Conservation (phyloP, 2,888 invertebrate species). For the Galeopsomyia nigrocyanea region DNA sequence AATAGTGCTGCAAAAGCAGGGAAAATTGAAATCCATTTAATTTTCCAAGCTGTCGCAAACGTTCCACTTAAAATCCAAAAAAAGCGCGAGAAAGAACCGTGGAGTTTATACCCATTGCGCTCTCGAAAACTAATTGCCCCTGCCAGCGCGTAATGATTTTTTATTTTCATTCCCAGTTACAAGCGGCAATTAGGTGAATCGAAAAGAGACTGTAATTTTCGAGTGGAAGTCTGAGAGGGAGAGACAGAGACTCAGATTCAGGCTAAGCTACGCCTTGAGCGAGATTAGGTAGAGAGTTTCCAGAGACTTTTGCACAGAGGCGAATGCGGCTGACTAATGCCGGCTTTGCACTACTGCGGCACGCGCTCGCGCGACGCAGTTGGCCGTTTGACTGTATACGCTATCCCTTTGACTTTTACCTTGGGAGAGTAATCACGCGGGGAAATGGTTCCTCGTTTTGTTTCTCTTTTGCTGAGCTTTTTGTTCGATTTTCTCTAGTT, state of each 20-base stretch:
- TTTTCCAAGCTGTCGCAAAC: too few relatives aligned
- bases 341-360: constrained; percentile 9
- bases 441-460: too few relatives aligned
- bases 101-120: neutral
- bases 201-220: neutral
- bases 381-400: neutral
- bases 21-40: too few relatives aligned
- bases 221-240: neutral
- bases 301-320: neutral
- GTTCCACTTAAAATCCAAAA: too few relatives aligned
- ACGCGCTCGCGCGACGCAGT: neutral
- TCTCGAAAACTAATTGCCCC: neutral
- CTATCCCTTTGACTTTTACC: neutral
- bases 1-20: too few relatives aligned
- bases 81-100: too few relatives aligned
- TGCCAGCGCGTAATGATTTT: constrained; percentile 3
- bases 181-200: constrained; percentile 18
- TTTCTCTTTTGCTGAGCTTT: too few relatives aligned
- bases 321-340: constrained; percentile 17
- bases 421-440: too few relatives aligned
- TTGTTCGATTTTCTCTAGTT: too few relatives aligned
- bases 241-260: neutral
- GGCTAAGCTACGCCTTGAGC: neutral
- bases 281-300: constrained; percentile 9
- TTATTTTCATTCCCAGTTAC: neutral